Evolutionary conservation across 1,140 invertebrate genomes (phyloP), one percentile per base, ranked within the genome.

Genomic region (Leguminivora glycinivorella): DNA sequence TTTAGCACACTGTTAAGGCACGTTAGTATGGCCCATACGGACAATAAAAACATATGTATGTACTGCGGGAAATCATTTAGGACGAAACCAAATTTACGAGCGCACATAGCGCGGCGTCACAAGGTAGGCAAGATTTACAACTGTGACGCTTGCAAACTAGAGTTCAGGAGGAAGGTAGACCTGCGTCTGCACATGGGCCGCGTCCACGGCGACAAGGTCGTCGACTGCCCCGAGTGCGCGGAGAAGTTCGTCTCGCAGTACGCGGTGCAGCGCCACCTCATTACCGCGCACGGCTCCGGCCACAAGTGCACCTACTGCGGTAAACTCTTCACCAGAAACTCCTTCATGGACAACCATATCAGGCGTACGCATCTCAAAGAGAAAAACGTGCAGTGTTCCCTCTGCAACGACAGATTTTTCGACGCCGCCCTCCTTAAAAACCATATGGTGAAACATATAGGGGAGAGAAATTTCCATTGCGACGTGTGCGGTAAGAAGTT

Each of bases 401-500:
- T 86, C 0, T 90, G 88, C 66, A 73, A 71, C 6, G 84, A 89
- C 66, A 86, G 82, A 12, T 93, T 93, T 72, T 88, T 96, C 85
- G 87, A 91, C 67, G 84, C 83, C 38, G 78, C 85, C 2, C 83
- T 87, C 10, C 78, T 93, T 7, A 84, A 83, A 40, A 84, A 80
- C 29, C 92, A 93, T 68, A 89, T 92, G 83, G 79, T 91, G 2
- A 87, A 89, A 34, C 93, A 94, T 79, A 95, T 94, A 1, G 95
- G 95, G 0, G 95, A 95, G 75, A 94, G 95, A 66, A 96, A 96
- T 22, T 95, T 96, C 78, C 94, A 95, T 73, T 93, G 93, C 75
- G 93, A 93, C 4, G 87, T 94, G 17, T 97, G 96, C 80, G 93
- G 93, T 2, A 94, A 94, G 70, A 92, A 83, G 83, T 95, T 86